Percentiles rank a stretch among this genome's conserved stretches.
phyloP scores from a whole-genome alignment of 2,888 invertebrate species.

The Clusia tigrina region DNA sequence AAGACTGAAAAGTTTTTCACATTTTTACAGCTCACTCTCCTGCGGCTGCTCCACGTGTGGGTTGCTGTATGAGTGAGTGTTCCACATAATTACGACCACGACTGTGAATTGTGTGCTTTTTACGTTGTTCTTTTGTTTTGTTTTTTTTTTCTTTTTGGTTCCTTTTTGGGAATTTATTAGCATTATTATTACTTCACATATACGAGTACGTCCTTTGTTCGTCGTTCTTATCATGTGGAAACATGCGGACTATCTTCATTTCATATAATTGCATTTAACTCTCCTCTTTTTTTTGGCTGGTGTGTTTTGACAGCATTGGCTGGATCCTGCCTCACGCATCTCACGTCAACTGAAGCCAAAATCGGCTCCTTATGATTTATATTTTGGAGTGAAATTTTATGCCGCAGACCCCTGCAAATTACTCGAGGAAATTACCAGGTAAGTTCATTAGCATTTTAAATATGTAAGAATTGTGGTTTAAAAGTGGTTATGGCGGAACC shows the following conservation, averaged over 20 bases:
- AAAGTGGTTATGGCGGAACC: no score
- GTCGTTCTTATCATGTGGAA: background rate
- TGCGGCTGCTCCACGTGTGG: no score
- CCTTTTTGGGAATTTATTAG: slow-evolving; percentile 17
- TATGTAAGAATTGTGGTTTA: no score
- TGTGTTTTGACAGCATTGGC: slow-evolving; percentile 86
- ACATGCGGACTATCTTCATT: slow-evolving; percentile 16
- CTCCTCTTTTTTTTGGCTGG: slow-evolving; percentile 11
- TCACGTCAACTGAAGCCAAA: slow-evolving; percentile 85
- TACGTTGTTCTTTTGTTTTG: slow-evolving; percentile 24
- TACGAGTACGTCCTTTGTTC: background rate
- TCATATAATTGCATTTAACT: slow-evolving; percentile 1
- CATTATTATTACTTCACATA: background rate
- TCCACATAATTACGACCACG: no score
- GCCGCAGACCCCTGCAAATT: slow-evolving; percentile 96
- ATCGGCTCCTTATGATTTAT: slow-evolving; percentile 80
- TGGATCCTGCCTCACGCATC: slow-evolving; percentile 89
- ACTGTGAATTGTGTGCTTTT: no score
- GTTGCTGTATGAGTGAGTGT: background rate
- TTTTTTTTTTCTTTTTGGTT: slow-evolving; percentile 7
- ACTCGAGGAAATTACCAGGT: slow-evolving; percentile 95
- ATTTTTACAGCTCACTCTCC: no score
- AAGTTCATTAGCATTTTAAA: slow-evolving; percentile 40
- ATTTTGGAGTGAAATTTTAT: slow-evolving; percentile 97
- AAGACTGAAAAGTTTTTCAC: background rate